phyloP scores from a whole-genome alignment of 2,888 invertebrate species.

The Drosophila kuntzei region DNA sequence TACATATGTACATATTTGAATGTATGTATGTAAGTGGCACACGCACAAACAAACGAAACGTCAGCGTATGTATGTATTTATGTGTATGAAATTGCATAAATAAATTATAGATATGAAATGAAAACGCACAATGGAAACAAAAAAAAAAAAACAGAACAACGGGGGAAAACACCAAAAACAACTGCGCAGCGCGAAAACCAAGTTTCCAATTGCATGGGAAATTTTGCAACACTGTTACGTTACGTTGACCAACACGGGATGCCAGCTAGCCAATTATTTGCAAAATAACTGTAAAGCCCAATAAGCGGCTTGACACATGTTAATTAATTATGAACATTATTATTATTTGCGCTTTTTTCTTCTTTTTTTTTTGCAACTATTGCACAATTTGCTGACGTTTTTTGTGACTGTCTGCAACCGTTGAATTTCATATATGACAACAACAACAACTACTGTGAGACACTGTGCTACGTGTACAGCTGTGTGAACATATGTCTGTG shows the following conservation, averaged over 20 bases:
- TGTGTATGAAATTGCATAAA: conserved; percentile 35
- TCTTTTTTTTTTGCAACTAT: conserved; percentile 33
- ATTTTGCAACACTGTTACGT: conserved; percentile 61
- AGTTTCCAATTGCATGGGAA: conserved; percentile 44
- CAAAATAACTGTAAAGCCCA: conserved; percentile 43
- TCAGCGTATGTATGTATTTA: conserved; percentile 34
- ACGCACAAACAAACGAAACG: conserved; percentile 34
- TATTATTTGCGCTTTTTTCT: conserved; percentile 36
- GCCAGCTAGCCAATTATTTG: conserved; percentile 53
- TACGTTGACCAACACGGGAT: conserved; percentile 45
- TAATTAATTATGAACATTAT: conserved; percentile 52
- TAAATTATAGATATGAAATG: conserved; percentile 3
- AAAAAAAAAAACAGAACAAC: conserved; percentile 30
- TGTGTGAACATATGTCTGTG: conserved; percentile 46
- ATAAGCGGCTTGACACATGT: conserved; percentile 26
- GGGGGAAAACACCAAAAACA: conserved; percentile 48
- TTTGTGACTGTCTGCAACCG: conserved; percentile 34
- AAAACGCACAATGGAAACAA: conserved; percentile 15
- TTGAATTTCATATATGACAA: conserved; percentile 49
- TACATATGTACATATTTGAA: conserved; percentile 13
- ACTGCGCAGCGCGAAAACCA: conserved; percentile 61
- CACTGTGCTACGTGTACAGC: conserved; percentile 76
- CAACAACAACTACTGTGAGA: conserved; percentile 43
- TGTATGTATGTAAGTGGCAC: conserved; percentile 33
- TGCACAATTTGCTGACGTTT: conserved; percentile 61